Conservation (phyloP, 2,797 vertebrate species). For the Atherinosoma microstoma region DNA sequence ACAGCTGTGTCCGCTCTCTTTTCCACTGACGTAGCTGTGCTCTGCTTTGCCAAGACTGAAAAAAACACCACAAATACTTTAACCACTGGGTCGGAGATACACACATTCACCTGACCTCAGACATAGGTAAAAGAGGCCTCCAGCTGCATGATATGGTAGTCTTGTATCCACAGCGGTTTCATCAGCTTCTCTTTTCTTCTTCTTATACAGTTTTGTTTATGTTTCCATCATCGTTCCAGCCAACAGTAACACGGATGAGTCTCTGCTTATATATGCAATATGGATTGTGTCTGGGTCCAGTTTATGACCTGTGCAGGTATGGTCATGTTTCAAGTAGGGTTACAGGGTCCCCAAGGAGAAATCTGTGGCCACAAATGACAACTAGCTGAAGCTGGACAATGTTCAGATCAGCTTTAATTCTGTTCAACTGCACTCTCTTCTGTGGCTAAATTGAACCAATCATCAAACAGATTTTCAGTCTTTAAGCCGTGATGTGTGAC, state of each 20-base stretch:
- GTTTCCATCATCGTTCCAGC: neutral
- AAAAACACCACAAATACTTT: constrained; percentile 23
- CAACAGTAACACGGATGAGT: constrained; percentile 4
- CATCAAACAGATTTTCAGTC: constrained; percentile 9
- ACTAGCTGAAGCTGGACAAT: neutral
- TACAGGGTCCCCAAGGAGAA: neutral
- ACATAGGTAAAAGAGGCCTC: neutral
- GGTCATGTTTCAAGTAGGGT: neutral
- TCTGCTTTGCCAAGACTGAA: constrained; percentile 27
- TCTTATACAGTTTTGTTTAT: neutral
- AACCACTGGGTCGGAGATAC: constrained; percentile 1
- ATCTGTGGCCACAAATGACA: neutral
- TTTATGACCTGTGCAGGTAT: constrained; percentile 39
- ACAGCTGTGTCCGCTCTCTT: constrained; percentile 23
- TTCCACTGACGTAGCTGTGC: constrained; percentile 2
- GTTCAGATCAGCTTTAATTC: neutral
- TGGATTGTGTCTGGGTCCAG: constrained; percentile 23
- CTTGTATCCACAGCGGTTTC: constrained; percentile 15
- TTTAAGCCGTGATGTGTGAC: neutral
- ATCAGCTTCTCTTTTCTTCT: neutral
- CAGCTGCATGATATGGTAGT: neutral
- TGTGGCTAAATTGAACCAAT: neutral
- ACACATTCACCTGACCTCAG: neutral
- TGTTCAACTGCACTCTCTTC: neutral
- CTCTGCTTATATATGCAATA: constrained; percentile 20